Base-by-base conservation (phyloP, 2,888 invertebrate genomes). In the Pheosia tremula region DNA sequence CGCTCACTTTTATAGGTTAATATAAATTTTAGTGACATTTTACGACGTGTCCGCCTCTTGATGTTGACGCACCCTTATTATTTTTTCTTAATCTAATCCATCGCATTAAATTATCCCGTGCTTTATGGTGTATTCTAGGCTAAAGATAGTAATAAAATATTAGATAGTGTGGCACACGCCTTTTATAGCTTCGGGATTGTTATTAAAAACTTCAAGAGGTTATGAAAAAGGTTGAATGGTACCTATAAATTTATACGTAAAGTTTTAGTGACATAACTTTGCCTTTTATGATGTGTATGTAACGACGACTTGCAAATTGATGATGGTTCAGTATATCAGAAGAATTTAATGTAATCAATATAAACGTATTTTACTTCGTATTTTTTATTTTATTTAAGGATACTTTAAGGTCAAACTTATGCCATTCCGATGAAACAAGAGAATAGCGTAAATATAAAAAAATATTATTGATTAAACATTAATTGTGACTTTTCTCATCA, bases 21-120 rank as follows among this genome's bases (percentile, higher is more conserved):
- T 85, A 83, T 86, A 86, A 85, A 80, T 81, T 86, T 88, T 84
- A 89, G 80, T 81, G 72, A 67, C 69, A 73, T 86, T 89, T 90
- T 88, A 89, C 77, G 83, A 79, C 75, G 75, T 83, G 86, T 88
- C 83, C 81, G 78, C 69, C 73, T 73, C 77, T 80, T 77, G 71
- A 75, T 80, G 79, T 74, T 67, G 69, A 68, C 81, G 71, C 67
- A 69, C 63, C 71, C 78, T 83, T 88, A 86, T 85, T 86, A 87
- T 81, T 87, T 82, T 80, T 78, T 74, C 75, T 66, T 67, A 69
- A 72, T 77, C 70, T 71, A 60, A 68, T 71, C 73, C 67, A 61
- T 63, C 37, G 56, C 69, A 71, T 69, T 39, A 67, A 58, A 62
- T 64, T 67, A 57, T 41, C 24, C 52, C 41, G 39, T 67, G 58